These are phyloP conservation scores for Bombus fervidus DNA, from an alignment of 1,140 invertebrate genomes.

Conservation along the genomic window DNA sequence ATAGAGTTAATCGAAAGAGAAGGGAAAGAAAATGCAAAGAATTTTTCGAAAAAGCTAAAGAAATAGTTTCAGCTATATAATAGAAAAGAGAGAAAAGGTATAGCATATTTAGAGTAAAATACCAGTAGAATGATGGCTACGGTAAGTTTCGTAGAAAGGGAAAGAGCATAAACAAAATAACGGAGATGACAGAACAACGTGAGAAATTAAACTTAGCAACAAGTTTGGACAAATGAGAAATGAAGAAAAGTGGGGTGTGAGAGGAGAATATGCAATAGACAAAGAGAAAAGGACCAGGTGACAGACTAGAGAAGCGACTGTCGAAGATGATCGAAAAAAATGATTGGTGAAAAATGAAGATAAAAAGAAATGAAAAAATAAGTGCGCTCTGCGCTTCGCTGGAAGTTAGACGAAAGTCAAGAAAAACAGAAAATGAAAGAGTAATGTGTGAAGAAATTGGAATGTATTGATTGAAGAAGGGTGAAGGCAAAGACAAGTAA, in stretches of 20 bases:
- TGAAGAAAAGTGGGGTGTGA: no score
- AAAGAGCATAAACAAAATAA: neutral
- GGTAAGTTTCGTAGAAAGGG: neutral
- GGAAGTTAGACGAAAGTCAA: neutral
- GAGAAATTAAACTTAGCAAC: neutral
- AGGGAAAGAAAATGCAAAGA: no score
- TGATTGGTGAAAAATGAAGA: neutral
- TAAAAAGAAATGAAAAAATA: neutral
- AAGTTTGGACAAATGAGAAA: neutral
- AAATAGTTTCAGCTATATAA: no score
- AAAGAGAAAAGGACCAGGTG: no score
- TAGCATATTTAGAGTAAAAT: neutral
- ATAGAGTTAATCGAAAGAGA: no score
- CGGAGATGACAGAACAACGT: neutral
- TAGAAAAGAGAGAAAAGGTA: no score
- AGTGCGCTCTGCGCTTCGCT: neutral
- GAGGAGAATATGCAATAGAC: no score
- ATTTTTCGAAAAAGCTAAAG: no score
- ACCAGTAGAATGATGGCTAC: neutral
- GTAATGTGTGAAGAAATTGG: neutral
- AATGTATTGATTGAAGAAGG: neutral
- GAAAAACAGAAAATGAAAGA: neutral
- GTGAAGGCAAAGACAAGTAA: neutral
- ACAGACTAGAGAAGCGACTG: neutral
- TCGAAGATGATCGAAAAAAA: neutral